Evolutionary conservation across 2,113 vertebrate species (phyloP), one percentile per base, ranked within the genome.

Genomic region (Microtus pennsylvanicus): DNA sequence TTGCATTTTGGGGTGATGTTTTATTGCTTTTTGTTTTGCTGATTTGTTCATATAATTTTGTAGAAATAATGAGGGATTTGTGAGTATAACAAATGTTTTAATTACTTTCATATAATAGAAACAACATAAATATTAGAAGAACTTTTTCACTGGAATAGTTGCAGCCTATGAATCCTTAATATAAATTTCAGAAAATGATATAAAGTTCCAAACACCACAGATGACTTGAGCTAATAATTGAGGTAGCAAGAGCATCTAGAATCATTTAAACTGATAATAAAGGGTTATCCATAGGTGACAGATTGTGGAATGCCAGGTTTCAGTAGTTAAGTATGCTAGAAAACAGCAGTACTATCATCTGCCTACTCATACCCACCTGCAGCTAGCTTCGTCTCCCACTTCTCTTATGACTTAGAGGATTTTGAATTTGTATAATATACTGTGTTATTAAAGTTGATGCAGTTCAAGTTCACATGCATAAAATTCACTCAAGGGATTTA

Each of bases 231-330:
- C 61, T 63, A 61, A 14, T 50, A 75, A 76, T 50, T 80, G 61
- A 93, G 88, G 3, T 19, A 81, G 19, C 7, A 89, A n/a, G 52
- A 97, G 6, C 10, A 94, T 65, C 69, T 97, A 55, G 67, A 96
- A 94, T 95, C n/a, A 38, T 19, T 80, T 93, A 35, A 89, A 70
- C 24, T 52, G 10, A 87, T 96, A 94, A 97, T 83, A 50, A 91
- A 97, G 42, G 35, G 7, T 58, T 93, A 28, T 61, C 12, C 87
- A 47, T 87, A 92, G 26, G 17, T 95, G 7, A 78, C 72, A 93
- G 94, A 96, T 81, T 94, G 52, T 14, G 21, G 11, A 67, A 63
- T 52, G 30, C 10, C 61, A 85, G 22, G 63, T 95, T 89, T 87
- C 75, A 95, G 22, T n/a, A 42, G 55, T 87, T 94, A 97, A 85